Evolutionary conservation across 2,797 vertebrate species (phyloP), one percentile per base, ranked within the genome.

Genomic region (Cossypha heuglini): DNA sequence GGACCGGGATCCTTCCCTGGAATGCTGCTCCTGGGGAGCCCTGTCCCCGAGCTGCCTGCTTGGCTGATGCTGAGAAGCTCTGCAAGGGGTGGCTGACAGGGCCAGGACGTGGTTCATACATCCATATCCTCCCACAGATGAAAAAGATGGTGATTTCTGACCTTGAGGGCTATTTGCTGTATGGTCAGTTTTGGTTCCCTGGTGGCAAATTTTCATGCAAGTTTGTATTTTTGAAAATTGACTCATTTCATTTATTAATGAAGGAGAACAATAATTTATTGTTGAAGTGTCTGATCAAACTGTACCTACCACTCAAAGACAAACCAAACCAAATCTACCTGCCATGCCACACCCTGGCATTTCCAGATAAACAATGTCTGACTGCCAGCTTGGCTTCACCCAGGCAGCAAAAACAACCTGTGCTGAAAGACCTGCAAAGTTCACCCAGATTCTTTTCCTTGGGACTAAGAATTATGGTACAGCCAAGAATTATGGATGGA

Each of bases 1-100:
- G 0, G 88, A 11, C 7, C 0, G 0, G 51, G 43, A 63, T 26
- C 22, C 1, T 11, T 26, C 52, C 75, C 1, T 0, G 83, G 48
- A 90, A 85, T 0, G 25, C 12, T 0, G 9, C 37, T 74, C 57
- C 80, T 9, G 6, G 51, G 59, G 19, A 82, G 25, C 35, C 55
- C 7, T 5, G 38, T 17, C 4, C 16, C 16, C 8, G 19, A 2
- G 4, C 21, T 24, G 11, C 13, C 26, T 16, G 4, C 3, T 10
- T 21, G 31, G 7, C 4, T 31, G 49, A 40, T 1, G 1, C 16
- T 54, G 0, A 2, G 6, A 22, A 78, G 48, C 33, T 88, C 51
- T 55, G 11, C 6, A 11, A 51, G 81, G 0, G 3, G 25, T 7
- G 12, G 16, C 73, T 62, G 29, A 13, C 0, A 3, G 45, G 48